These are phyloP conservation scores for Solea solea DNA, from an alignment of 2,113 vertebrate genomes.

Conservation along the genomic window DNA sequence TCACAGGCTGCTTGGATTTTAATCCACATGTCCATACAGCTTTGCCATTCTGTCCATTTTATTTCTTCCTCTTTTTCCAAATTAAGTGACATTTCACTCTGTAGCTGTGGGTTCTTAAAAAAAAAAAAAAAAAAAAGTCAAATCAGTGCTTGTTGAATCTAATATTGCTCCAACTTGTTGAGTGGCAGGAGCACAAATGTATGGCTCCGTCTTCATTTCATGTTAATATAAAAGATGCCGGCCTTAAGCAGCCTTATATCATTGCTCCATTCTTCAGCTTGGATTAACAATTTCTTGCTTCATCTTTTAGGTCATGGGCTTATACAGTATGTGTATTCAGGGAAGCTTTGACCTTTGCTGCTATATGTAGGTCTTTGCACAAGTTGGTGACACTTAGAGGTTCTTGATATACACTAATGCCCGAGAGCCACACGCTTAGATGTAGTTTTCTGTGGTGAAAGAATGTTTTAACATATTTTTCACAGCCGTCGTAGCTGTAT, in stretches of 20 bases:
- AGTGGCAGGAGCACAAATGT: constrained; percentile 13
- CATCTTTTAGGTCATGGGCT: constrained; percentile 20
- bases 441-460: constrained; percentile 5
- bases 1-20: background rate
- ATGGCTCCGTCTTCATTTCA: constrained; percentile 6
- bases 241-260: constrained; percentile 14
- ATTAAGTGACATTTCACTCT: constrained; percentile 13
- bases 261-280: constrained; percentile 22
- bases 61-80: background rate
- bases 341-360: constrained; percentile 49
- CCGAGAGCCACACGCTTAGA: constrained; percentile 2
- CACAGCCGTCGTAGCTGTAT: constrained; percentile 13
- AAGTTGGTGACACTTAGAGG: constrained; percentile 33
- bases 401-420: constrained; percentile 34
- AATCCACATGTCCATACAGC: too few species aligned
- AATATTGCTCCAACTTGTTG: constrained; percentile 8
- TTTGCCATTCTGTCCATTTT: background rate
- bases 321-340: constrained; percentile 22
- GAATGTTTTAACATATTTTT: constrained; percentile 13
- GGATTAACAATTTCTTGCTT: constrained; percentile 32
- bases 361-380: constrained; percentile 13
- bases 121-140: background rate
- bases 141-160: constrained; percentile 3
- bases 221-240: background rate
- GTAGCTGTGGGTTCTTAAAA: background rate